phyloP scores from a whole-genome alignment of 2,888 invertebrate species.

The Allolobophora icterica region DNA sequence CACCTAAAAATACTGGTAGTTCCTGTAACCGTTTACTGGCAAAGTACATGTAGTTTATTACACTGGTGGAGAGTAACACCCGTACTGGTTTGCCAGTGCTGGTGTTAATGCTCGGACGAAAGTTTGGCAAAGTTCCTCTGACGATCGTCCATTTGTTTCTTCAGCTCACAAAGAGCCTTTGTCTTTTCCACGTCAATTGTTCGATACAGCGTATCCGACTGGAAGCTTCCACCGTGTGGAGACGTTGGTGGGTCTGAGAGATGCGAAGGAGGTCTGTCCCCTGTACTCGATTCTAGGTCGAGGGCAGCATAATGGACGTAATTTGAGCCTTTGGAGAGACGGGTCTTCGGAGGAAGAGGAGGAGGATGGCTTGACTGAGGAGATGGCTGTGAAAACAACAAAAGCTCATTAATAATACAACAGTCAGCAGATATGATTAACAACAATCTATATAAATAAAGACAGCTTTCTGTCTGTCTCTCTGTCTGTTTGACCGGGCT shows the following conservation, averaged over 20 bases:
- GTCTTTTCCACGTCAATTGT: constrained; percentile 11
- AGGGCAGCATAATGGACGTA: constrained; percentile 20
- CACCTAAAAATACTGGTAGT: neutral
- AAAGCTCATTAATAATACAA: neutral
- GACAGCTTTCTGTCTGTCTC: too few relatives aligned
- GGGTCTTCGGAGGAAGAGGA: neutral
- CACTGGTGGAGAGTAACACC: neutral
- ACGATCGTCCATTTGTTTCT: constrained; percentile 1
- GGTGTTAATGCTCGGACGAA: neutral
- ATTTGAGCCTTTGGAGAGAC: neutral
- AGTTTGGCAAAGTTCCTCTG: neutral
- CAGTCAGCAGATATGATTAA: neutral
- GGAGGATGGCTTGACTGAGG: neutral
- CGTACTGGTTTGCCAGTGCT: neutral
- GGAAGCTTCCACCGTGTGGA: neutral
- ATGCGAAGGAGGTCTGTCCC: neutral
- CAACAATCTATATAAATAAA: too few relatives aligned
- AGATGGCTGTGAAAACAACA: neutral
- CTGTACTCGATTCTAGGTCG: neutral
- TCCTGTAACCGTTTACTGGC: neutral
- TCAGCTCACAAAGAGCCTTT: constrained; percentile 20
- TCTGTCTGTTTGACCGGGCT: too few relatives aligned
- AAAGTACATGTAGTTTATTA: neutral
- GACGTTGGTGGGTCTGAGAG: constrained; percentile 5
- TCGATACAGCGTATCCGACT: constrained; percentile 14